Evolutionary conservation across 2,888 invertebrate species (phyloP).

Genomic region (Sarcophaga carnaria): DNA sequence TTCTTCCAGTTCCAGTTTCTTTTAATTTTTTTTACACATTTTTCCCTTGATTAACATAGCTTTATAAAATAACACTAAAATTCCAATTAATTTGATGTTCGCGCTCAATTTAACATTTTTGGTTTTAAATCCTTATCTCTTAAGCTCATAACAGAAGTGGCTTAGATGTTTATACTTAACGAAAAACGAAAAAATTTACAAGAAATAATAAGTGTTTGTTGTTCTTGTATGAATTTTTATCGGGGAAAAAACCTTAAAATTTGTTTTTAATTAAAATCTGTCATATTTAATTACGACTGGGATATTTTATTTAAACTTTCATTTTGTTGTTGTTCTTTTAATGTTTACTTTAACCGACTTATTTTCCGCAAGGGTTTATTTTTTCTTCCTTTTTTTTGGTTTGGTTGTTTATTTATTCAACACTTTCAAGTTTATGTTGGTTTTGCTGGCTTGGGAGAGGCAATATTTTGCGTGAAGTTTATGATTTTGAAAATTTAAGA

Average conservation of each 20-base stretch:
- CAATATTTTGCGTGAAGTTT: no score
- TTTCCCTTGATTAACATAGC: neutral
- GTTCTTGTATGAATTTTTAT: neutral
- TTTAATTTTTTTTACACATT: neutral
- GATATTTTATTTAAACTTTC: slow-evolving; percentile 5
- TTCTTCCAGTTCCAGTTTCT: no score
- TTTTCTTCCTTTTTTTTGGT: no score
- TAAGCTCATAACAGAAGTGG: neutral
- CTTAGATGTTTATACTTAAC: no score
- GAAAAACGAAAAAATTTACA: no score
- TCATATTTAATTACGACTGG: slow-evolving; percentile 26
- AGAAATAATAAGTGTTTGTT: no score
- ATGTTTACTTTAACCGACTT: no score
- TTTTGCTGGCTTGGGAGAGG: no score
- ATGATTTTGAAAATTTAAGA: no score
- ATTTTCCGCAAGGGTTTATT: no score
- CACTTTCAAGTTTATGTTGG: no score
- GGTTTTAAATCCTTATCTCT: slow-evolving; percentile 5
- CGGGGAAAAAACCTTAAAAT: neutral
- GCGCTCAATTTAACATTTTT: neutral
- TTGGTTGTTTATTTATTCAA: no score
- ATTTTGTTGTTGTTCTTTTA: neutral
- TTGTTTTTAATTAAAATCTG: slow-evolving; percentile 38
- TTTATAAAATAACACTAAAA: neutral
- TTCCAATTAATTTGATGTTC: neutral